Base-by-base conservation (phyloP, 2,797 vertebrate genomes). In the Menidia menidia region DNA sequence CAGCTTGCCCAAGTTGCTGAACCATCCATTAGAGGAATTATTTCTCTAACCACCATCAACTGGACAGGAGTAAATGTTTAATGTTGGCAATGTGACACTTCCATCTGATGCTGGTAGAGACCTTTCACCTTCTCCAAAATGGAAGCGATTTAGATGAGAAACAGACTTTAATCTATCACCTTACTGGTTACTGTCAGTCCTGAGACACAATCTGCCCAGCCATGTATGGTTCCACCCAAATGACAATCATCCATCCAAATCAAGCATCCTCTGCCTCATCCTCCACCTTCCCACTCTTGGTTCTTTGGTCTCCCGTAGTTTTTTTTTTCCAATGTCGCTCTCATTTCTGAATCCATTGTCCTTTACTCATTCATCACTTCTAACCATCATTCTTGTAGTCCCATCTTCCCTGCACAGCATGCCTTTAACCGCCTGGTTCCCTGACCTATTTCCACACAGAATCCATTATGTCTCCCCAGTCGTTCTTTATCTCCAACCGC, bases 401-500 rank as follows among this genome's bases (percentile, higher is more conserved):
- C 62, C 62, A 69, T 78, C 65, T 75, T 54, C 45, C 18, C 68
- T n/a, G 64, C 73, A 83, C 74, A 68, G 76, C 13, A 1, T 52
- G 80, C 78, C 70, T 70, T 45, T 80, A 77, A 74, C 79, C 18
- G 43, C 62, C 18, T 3, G 18, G 58, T 56, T 76, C 33, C 54
- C 61, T 19, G 39, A 77, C 74, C 75, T 74, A 75, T 87, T 90
- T 78, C 80, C 80, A 84, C 82, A 73, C 73, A 80, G 78, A 87
- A 88, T 77, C 87, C 64, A 88, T 89, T 87, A 78, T 55, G 39
- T 72, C 59, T 81, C 68, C 63, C 69, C 63, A 63, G 51, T 71
- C 64, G 68, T 65, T 72, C 78, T 83, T 88, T 78, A 81, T 88
- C 80, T 78, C 82, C 69, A 81, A 88, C 75, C 66, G 55, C 77